Base-by-base conservation (phyloP, 2,797 vertebrate species). In the Yasuhikotakia modesta region DNA sequence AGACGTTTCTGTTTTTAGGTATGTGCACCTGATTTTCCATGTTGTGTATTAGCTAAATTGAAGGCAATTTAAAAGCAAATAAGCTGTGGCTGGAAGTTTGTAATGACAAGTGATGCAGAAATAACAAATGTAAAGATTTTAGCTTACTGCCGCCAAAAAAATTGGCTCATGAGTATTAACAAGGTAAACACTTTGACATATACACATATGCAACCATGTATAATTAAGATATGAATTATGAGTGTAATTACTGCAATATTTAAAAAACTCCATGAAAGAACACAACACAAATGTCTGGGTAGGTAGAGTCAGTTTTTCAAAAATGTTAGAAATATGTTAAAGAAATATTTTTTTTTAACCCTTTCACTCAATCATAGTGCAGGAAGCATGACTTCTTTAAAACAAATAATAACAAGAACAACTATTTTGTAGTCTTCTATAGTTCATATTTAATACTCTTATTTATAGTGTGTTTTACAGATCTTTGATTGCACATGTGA, bases 1-100 rank as follows among this genome's bases (percentile, higher is more conserved):
- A 57, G 79, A 81, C 1, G 16, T 70, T 67, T 63, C 61, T 72
- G 60, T 58, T 39, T 58, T 58, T 30, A 74, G 78, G 64, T 69
- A 35, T 35, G 53, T 24, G 79, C 81, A 85, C 79, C 84, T 80
- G 75, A 85, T 83, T 87, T 88, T 88, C 79, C 81, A 73, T 35
- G 81, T 19, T 70, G 70, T 52, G 78, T 64, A 86, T 87, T 89
- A 88, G 81, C 73, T 79, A 82, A 91, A 91, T 87, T 86, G 74
- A 13, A 35, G 68, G 68, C 84, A 88, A 86, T 90, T 90, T 85
- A 12, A 68, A 45, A 66, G 46, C 39, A 76, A 67, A 67, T 57
- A 75, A 65, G 46, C 73, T 76, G 58, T 60, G 39, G 39, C 50
- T 16, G 16, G 21, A 17, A 76, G 73, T 74, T 61, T 63, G 53